Percentiles rank a stretch among this genome's conserved stretches.
Conservation (phyloP, 2,797 vertebrate species). For the Brotula barbata region DNA sequence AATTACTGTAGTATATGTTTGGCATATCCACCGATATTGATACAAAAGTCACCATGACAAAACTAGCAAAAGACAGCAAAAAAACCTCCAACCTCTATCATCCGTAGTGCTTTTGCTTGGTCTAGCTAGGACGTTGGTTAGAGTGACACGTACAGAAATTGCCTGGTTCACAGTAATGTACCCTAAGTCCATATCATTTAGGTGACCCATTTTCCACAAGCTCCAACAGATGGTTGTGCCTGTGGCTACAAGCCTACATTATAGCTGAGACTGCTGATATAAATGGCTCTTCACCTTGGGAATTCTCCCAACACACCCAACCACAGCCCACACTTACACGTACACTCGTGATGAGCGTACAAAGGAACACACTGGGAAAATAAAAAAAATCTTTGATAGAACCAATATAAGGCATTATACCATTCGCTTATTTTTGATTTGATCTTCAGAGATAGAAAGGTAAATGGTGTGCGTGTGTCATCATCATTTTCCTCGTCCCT, state of each 20-base stretch:
- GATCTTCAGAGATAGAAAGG: constrained; percentile 32
- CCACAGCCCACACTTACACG: constrained; percentile 23
- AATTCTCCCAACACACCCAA: constrained; percentile 62
- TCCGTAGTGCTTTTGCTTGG: not conserved
- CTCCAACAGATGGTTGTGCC: constrained; percentile 71
- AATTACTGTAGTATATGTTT: constrained; percentile 3
- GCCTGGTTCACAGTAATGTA: constrained; percentile 22
- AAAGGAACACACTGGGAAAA: constrained; percentile 6
- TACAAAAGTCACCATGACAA: not conserved
- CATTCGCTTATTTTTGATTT: constrained; percentile 24
- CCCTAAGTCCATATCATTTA: constrained; percentile 39
- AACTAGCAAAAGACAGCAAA: not conserved
- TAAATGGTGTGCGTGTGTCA: constrained; percentile 7
- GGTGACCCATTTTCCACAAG: constrained; percentile 67
- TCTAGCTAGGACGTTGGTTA: constrained; percentile 18
- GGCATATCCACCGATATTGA: not conserved
- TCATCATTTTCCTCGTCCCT: constrained; percentile 30
- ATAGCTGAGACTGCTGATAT: constrained; percentile 59
- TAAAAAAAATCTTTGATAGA: constrained; percentile 9
- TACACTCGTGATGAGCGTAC: no score
- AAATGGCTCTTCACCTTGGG: constrained; percentile 69
- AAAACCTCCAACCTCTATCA: not conserved
- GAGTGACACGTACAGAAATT: constrained; percentile 44
- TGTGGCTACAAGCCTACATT: constrained; percentile 56
- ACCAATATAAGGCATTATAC: constrained; percentile 16